Evolutionary conservation across 1,140 invertebrate species (phyloP), one percentile per base, ranked within the genome.

Genomic region (Anastrepha ludens): DNA sequence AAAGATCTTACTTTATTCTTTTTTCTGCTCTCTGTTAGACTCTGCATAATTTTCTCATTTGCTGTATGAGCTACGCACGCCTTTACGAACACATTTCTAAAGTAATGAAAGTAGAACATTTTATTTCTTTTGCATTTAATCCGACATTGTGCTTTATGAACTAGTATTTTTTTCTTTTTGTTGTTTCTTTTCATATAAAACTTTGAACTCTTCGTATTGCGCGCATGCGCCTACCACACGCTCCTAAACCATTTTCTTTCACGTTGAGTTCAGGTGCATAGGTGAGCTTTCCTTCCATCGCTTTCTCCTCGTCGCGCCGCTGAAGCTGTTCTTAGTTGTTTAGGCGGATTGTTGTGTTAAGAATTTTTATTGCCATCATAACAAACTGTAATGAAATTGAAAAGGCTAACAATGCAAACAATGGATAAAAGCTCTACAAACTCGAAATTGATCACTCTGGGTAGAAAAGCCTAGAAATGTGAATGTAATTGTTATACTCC

Each of bases 71-170:
- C 60, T 62, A 9, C n/a, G 15, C 5, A 62, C 8, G 60, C 15
- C 1, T 62, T 62, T 62, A 5, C 60, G n/a, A 62, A 62, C 60
- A 13, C 3, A 62, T 62, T 62, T n/a, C 47, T 47, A 81, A 81
- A 81, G n/a, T 9, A 55, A 50, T 55, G 74, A 81, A 81, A 81
- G 74, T 81, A 81, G 74, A 81, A 81, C 47, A 81, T 81, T 81
- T 81, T 55, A 44, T 55, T 81, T 20, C 44, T n/a, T 81, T 81
- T 81, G 55, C 44, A 55, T 11, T 81, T 13, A 20, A 20, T 55
- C 6, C 47, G 29, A 81, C 20, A 81, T 81, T 58, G 1, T 3
- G 41, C 6, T 81, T 62, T 5, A 15, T 29, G n/a, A 9, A 17
- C 4, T 17, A 17, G n/a, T 17, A 9, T 29, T 81, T 5, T 55